Base-by-base conservation (phyloP, 2,888 invertebrate genomes). In the Nymphalis urticae region DNA sequence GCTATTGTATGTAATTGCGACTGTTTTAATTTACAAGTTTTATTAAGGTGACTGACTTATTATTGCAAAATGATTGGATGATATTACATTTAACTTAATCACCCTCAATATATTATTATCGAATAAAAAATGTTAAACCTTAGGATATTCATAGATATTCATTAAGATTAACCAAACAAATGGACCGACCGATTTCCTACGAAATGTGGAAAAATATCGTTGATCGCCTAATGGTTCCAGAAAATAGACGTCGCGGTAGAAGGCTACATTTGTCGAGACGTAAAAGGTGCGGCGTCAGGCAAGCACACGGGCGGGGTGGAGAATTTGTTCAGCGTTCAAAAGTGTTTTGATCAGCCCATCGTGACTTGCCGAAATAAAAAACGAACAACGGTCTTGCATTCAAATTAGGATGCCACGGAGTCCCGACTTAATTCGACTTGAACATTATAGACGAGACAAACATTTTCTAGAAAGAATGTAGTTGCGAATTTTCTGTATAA, bases 341-440 rank as follows among this genome's bases (percentile, higher is more conserved):
- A 82, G 80, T 82, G 80, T 85, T 85, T 84, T 84, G 84, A 84
- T 81, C 82, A 83, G 78, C 79, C 76, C 81, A 77, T 79, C 82
- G 80, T 85, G 80, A 80, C 81, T 79, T 70, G 73, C 74, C 75
- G 70, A 77, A 81, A 56, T 32, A 84, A 84, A 82, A 83, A 84
- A 81, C 76, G 64, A 70, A 68, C 71, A 61, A 70, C 74, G 75
- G 76, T 74, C 78, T 80, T 82, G 80, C 81, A 85, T 85, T 81
- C 77, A 85, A 85, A 85, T 85, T 77, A 82, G 78, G 73, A 17
- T 42, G n/a, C 21, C 54, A 36, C 60, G 27, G 47, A 47, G 51
- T 51, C 24, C 32, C 19, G 53, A 21, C 17, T 61, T 53, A 66
- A 62, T 54, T 51, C n/a, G 48, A 54, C 17, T 58, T 32, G 47